Evolutionary conservation across 1,140 invertebrate species (phyloP).

Genomic region (Scaptomyza pallida): DNA sequence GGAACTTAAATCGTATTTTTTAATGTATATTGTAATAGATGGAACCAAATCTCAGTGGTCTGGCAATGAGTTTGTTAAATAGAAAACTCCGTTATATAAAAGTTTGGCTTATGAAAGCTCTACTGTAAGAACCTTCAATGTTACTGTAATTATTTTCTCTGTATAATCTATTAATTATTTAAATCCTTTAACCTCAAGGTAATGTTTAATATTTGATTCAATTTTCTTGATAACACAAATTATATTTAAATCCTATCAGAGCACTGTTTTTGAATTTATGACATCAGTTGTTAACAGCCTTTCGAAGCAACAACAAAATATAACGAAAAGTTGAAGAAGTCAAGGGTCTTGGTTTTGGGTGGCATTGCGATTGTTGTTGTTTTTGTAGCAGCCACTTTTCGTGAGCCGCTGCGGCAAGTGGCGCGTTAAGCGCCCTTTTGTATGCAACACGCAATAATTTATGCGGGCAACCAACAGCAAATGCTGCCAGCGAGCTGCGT

Average conservation of each 20-base stretch:
- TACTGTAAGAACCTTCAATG: too few species aligned
- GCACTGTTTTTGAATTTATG: constrained; percentile 13
- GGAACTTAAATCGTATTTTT: too few species aligned
- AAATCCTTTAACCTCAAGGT: too few species aligned
- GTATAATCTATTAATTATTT: too few species aligned
- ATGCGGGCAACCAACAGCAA: constrained; percentile 55
- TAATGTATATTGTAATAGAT: too few species aligned
- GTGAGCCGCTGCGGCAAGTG: constrained; percentile 47
- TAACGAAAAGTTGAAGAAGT: neutral
- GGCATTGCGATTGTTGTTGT: constrained; percentile 3
- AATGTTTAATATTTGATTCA: too few species aligned
- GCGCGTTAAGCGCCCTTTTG: constrained; percentile 70
- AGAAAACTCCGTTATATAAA: too few species aligned
- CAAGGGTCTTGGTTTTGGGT: neutral
- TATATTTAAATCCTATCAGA: neutral
- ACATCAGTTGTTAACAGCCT: neutral
- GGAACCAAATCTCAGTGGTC: too few species aligned
- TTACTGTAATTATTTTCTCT: too few species aligned
- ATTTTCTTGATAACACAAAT: too few species aligned
- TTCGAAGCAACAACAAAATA: neutral
- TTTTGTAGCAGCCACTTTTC: constrained; percentile 56
- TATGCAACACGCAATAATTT: constrained; percentile 78
- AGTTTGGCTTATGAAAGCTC: too few species aligned
- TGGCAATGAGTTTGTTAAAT: too few species aligned
- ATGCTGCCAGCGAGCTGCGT: constrained; percentile 28